Evolutionary conservation across 2,113 vertebrate genomes (phyloP).

Genomic region (Indicator indicator): DNA sequence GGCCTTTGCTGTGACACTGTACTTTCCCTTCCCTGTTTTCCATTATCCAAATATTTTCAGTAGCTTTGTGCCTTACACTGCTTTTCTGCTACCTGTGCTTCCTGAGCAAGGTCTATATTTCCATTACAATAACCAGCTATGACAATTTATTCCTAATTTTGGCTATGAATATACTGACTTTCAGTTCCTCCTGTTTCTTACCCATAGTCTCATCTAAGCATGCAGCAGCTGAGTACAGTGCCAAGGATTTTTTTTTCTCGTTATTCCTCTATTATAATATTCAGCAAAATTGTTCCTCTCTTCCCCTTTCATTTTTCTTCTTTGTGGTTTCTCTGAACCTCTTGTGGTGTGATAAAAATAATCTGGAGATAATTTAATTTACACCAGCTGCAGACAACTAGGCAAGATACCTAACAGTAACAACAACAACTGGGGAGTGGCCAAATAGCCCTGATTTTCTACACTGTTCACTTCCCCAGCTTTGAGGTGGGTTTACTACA

Average conservation of each 20-base stretch:
- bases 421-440: not conserved
- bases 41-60: not conserved
- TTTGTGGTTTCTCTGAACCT: not conserved
- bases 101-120: not conserved
- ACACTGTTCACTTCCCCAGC: not conserved
- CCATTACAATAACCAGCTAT: not conserved
- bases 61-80: not conserved
- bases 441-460: not conserved
- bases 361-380: not conserved
- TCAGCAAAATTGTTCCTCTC: not conserved
- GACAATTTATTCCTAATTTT: not conserved
- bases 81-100: not conserved
- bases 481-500: not conserved
- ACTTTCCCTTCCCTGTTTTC: not conserved
- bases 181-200: not conserved
- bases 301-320: not conserved
- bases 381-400: not conserved
- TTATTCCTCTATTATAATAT: not conserved
- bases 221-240: not conserved
- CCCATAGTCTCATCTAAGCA: not conserved
- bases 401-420: not conserved
- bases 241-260: not conserved
- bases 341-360: not conserved
- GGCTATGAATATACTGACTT: not conserved
- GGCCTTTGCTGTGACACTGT: not conserved